These are phyloP conservation scores for Tryphoninae sp. DNA, from an alignment of 2,888 invertebrate genomes.

Conservation along the genomic window DNA sequence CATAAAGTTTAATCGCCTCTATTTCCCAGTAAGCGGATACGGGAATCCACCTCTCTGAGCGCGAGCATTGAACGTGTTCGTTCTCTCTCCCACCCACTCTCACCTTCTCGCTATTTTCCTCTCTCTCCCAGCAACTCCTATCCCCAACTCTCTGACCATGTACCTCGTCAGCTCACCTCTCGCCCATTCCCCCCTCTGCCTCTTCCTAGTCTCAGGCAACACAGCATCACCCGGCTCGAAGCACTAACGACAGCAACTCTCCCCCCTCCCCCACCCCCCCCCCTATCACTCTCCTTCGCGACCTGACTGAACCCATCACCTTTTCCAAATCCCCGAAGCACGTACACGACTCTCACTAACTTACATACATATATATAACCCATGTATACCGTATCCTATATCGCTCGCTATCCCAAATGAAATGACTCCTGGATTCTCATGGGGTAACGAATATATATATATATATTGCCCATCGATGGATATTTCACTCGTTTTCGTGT, in stretches of 20 bases:
- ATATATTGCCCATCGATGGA: not conserved
- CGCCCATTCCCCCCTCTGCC: not conserved
- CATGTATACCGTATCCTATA: conserved; percentile 15
- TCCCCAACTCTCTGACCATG: conserved; percentile 9
- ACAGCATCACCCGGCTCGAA: conserved; percentile 36
- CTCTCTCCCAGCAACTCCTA: not conserved
- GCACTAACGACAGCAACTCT: conserved; percentile 27
- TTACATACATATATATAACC: not conserved
- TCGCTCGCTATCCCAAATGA: conserved; percentile 21
- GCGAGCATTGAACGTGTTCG: conserved; percentile 47
- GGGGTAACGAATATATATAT: conserved; percentile 24
- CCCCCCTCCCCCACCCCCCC: not conserved
- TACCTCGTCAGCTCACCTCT: conserved; percentile 24
- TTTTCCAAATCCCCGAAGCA: conserved; percentile 42
- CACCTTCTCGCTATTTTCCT: not conserved
- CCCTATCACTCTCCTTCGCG: not conserved
- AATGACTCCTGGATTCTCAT: conserved; percentile 34
- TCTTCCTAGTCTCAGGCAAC: conserved; percentile 14
- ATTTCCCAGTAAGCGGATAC: conserved; percentile 69
- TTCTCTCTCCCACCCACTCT: not conserved
- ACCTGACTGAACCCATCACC: conserved; percentile 19
- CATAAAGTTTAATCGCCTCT: conserved; percentile 72
- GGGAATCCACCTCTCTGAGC: conserved; percentile 52
- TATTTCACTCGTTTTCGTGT: conserved; percentile 30
- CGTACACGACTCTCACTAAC: conserved; percentile 27